These are phyloP conservation scores for Toxotes lorentzi DNA, from an alignment of 2,797 vertebrate genomes.

Conservation along the genomic window DNA sequence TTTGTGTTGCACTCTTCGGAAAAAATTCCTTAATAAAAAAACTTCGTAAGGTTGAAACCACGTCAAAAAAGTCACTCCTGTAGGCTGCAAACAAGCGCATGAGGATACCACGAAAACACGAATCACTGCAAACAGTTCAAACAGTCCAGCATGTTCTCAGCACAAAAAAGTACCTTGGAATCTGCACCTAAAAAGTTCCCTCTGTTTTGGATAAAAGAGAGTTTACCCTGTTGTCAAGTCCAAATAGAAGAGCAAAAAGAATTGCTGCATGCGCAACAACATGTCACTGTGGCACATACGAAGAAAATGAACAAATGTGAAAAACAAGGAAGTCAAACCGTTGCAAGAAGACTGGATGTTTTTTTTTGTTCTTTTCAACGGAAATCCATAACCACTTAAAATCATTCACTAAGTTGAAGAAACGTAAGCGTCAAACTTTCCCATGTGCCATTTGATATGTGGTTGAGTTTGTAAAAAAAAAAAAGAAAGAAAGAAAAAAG, in stretches of 20 bases:
- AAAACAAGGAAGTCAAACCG: constrained; percentile 58
- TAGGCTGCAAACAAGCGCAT: constrained; percentile 48
- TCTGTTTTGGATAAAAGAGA: constrained; percentile 67
- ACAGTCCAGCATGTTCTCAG: constrained; percentile 59
- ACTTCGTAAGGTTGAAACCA: constrained; percentile 40
- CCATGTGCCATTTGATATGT: constrained; percentile 77
- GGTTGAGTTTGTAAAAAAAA: constrained; percentile 65
- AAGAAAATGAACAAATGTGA: constrained; percentile 57
- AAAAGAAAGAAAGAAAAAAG: constrained; percentile 13
- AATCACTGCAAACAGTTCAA: constrained; percentile 67
- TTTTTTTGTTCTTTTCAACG: constrained; percentile 55
- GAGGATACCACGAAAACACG: constrained; percentile 57
- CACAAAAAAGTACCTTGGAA: constrained; percentile 67
- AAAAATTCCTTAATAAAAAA: constrained; percentile 42
- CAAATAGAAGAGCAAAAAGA: constrained; percentile 64
- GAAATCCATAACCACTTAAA: constrained; percentile 73
- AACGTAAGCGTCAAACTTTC: constrained; percentile 65
- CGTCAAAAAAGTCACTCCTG: constrained; percentile 23
- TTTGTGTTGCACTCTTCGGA: constrained; percentile 59
- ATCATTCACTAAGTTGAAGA: constrained; percentile 68
- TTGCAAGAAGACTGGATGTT: constrained; percentile 53
- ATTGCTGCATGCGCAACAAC: constrained; percentile 55
- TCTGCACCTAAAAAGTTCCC: constrained; percentile 60
- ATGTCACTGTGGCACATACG: constrained; percentile 58
- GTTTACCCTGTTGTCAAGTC: constrained; percentile 87